These are phyloP conservation scores for Xiphorhynchus erythropygius DNA, from an alignment of 2,797 vertebrate genomes.

Conservation along the genomic window DNA sequence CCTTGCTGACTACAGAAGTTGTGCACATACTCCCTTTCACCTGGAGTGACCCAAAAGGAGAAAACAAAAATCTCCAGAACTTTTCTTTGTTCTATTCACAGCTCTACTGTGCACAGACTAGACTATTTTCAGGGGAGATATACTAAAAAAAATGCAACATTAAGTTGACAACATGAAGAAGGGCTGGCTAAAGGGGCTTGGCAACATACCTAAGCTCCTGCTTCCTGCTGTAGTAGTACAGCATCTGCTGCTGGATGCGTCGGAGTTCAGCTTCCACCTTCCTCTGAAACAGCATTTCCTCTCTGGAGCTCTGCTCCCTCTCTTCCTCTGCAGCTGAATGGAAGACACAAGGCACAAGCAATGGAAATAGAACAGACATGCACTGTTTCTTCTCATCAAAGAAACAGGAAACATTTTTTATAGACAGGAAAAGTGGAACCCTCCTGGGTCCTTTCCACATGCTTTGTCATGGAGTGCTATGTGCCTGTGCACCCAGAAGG, in stretches of 20 bases:
- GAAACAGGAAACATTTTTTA: neutral
- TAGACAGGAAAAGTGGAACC: neutral
- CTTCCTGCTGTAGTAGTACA: conserved; percentile 81
- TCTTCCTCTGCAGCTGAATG: neutral
- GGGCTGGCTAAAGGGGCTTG: neutral
- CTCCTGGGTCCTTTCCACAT: accelerated
- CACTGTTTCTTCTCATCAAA: neutral
- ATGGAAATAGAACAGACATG: neutral
- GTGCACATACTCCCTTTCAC: neutral
- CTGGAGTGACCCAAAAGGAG: neutral
- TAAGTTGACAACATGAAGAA: neutral
- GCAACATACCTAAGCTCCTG: conserved; percentile 83
- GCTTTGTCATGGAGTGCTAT: neutral
- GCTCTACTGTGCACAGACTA: neutral
- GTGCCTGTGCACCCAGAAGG: neutral
- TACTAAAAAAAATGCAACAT: neutral
- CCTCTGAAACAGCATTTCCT: neutral
- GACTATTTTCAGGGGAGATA: neutral
- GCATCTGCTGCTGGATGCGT: conserved; percentile 83
- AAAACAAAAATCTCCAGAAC: neutral
- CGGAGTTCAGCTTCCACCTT: conserved; percentile 81
- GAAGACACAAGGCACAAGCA: neutral
- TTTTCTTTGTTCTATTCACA: neutral
- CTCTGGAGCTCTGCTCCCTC: neutral
- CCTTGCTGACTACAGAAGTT: neutral